These are phyloP conservation scores for Sturnira hondurensis DNA, from an alignment of 2,113 vertebrate genomes.

Conservation along the genomic window DNA sequence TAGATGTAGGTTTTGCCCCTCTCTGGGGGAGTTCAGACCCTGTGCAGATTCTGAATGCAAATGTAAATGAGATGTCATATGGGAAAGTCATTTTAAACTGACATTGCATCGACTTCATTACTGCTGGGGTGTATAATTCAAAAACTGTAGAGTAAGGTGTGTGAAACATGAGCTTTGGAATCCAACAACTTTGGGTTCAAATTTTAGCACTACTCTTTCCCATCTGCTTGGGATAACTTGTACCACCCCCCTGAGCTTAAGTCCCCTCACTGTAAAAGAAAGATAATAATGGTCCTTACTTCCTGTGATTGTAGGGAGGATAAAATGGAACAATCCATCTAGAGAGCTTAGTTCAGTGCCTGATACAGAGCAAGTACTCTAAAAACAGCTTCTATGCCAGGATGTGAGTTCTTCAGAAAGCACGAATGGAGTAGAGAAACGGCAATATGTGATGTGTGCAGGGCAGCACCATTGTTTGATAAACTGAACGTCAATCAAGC, in stretches of 20 bases:
- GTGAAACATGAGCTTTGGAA: neutral
- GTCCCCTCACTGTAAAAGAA: neutral
- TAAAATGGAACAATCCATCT: neutral
- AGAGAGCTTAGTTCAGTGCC: neutral
- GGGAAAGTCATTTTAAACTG: neutral
- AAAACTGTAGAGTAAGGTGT: neutral
- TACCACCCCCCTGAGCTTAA: neutral
- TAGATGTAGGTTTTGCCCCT: neutral
- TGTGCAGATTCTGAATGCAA: neutral
- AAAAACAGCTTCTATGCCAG: too few relatives aligned
- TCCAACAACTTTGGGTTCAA: neutral
- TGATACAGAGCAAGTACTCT: neutral
- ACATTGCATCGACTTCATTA: neutral
- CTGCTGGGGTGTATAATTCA: neutral
- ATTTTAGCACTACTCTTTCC: neutral
- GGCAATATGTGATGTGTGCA: too few relatives aligned
- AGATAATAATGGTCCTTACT: neutral
- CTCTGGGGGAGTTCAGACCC: neutral
- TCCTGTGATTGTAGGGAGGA: neutral
- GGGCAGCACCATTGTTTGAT: neutral
- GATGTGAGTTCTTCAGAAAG: neutral
- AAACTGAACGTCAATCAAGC: neutral
- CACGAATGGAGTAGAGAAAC: neutral
- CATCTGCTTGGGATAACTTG: neutral
- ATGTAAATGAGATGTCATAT: neutral